A percentile compares a stretch with the other conserved stretches of the same genome.
Conservation (phyloP, 2,113 vertebrate genomes). For the Fulica atra region DNA sequence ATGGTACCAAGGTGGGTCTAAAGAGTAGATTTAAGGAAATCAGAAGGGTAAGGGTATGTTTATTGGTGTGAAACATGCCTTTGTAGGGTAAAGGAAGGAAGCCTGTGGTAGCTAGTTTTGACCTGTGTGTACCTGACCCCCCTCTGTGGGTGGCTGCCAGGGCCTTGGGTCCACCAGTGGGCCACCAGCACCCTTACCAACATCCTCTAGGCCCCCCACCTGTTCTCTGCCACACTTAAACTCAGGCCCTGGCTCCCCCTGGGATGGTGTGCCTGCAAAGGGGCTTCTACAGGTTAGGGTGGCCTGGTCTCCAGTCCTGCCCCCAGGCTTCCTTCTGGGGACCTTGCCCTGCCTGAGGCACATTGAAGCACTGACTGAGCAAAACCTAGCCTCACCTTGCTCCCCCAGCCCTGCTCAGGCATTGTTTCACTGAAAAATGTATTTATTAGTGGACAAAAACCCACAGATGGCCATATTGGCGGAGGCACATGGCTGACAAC, state of each 20-base stretch:
- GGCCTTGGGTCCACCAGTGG: neutral
- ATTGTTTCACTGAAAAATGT: neutral
- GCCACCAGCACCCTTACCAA: too few species aligned
- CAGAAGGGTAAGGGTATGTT: neutral
- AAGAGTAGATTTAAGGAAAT: neutral
- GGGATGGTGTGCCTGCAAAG: neutral
- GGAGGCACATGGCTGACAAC: fast-evolving
- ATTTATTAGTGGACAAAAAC: neutral
- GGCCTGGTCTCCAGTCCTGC: neutral
- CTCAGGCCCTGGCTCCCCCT: neutral
- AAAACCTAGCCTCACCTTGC: too few species aligned
- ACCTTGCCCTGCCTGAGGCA: neutral
- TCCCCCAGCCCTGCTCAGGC: neutral
- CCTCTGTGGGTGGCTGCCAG: fast-evolving
- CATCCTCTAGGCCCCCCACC: too few species aligned
- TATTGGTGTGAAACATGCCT: neutral
- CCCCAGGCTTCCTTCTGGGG: neutral
- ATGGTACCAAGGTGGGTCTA: neutral
- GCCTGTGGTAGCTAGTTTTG: fast-evolving
- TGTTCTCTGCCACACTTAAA: neutral
- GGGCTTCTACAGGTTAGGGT: neutral
- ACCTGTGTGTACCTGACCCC: too few species aligned
- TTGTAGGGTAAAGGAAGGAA: neutral
- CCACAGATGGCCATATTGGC: fast-evolving
- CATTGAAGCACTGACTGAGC: fast-evolving